Percentiles rank a stretch among this genome's conserved stretches.
Evolutionary conservation across 2,888 invertebrate genomes (phyloP).

Genomic region (Schizotus pectinicornis): DNA sequence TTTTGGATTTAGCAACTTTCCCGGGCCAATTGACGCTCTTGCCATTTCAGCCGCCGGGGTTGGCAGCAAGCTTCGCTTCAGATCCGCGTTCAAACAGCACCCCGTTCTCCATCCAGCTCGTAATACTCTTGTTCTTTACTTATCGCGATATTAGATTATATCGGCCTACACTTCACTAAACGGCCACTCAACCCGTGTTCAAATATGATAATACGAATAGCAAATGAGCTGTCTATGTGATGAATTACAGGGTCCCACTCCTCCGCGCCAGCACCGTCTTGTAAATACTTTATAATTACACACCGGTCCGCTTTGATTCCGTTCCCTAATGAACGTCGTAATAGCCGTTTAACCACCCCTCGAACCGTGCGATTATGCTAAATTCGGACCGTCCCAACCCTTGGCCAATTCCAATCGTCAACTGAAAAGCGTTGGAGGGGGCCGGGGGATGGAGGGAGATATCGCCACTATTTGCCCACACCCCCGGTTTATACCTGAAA

Average conservation of each 20-base stretch:
- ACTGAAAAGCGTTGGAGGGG: no score
- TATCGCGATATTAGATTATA: conserved; percentile 47
- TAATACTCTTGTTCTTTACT: conserved; percentile 17
- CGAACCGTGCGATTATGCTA: conserved; percentile 27
- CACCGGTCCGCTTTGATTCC: conserved; percentile 57
- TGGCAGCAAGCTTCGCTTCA: no score
- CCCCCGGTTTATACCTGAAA: no score
- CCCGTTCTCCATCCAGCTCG: conserved; percentile 11
- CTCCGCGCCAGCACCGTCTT: conserved; percentile 51
- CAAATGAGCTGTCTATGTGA: conserved; percentile 58
- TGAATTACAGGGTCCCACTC: conserved; percentile 57
- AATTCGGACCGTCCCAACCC: conserved; percentile 22
- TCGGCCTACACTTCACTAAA: conserved; percentile 45
- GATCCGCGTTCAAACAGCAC: conserved; percentile 4
- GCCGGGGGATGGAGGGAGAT: no score
- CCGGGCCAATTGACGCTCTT: no score
- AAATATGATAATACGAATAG: conserved; percentile 58
- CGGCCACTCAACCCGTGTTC: conserved; percentile 51
- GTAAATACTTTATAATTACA: conserved; percentile 61
- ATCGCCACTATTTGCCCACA: no score
- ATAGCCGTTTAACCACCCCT: conserved; percentile 49
- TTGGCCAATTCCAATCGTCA: background rate
- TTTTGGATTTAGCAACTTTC: no score
- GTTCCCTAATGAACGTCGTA: conserved; percentile 56
- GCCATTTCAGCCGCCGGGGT: no score